These are phyloP conservation scores for Charina bottae DNA, from an alignment of 2,113 vertebrate species.

Conservation along the genomic window DNA sequence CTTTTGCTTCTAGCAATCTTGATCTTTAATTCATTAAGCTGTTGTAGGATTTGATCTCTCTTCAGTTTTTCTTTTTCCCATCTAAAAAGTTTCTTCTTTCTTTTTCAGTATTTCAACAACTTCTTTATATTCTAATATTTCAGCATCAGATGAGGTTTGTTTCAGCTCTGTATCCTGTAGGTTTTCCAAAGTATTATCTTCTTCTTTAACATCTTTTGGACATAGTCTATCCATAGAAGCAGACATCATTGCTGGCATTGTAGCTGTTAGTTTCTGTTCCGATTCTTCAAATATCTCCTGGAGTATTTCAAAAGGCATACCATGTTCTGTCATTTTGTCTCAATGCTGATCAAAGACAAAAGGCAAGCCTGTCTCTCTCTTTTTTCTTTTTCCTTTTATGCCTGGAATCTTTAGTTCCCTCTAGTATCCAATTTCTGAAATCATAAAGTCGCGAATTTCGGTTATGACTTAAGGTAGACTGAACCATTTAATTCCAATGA, in stretches of 20 bases:
- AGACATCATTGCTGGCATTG: neutral
- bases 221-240: neutral
- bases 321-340: neutral
- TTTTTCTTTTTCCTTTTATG: neutral
- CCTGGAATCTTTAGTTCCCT: neutral
- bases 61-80: no score
- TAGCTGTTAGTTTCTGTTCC: neutral
- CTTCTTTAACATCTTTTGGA: neutral
- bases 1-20: no score
- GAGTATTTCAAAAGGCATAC: neutral
- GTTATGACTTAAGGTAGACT: neutral
- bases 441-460: neutral
- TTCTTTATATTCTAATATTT: neutral
- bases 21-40: no score
- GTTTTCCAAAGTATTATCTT: neutral
- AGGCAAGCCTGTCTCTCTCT: neutral
- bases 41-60: no score
- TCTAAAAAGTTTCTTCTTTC: no score
- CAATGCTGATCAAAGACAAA: neutral
- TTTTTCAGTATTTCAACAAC: no score
- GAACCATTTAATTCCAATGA: neutral
- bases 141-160: no score
- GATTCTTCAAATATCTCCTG: neutral
- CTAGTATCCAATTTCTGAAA: neutral
- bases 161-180: neutral